Evolutionary conservation across 2,888 invertebrate species (phyloP).

Genomic region (Nomada flava): DNA sequence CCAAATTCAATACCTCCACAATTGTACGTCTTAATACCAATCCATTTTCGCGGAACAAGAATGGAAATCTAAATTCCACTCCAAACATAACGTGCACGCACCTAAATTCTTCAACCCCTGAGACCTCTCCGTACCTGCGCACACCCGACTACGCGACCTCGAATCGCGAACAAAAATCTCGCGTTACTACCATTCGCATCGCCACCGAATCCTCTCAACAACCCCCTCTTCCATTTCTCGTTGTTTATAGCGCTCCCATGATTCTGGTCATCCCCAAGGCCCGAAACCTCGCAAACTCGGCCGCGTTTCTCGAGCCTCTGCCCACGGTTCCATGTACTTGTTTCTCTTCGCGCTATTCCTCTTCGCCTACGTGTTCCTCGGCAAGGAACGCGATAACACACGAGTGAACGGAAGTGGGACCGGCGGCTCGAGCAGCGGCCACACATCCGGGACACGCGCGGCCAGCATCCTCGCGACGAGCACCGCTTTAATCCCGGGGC

Average conservation of each 20-base stretch:
- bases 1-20: too few relatives aligned
- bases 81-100: too few relatives aligned
- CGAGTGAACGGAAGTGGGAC: constrained; percentile 26
- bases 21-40: too few relatives aligned
- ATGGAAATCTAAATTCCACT: too few relatives aligned
- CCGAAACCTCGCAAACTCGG: constrained; percentile 35
- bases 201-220: background rate
- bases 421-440: constrained; percentile 25
- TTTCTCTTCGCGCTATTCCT: constrained; percentile 58
- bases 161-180: background rate
- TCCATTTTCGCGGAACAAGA: too few relatives aligned
- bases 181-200: background rate
- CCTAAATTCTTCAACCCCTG: too few relatives aligned
- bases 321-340: constrained; percentile 51
- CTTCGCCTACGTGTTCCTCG: constrained; percentile 50
- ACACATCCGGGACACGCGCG: constrained; percentile 3
- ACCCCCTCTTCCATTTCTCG: constrained; percentile 9
- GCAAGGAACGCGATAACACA: constrained; percentile 29
- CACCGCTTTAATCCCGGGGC: constrained; percentile 40
- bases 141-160: background rate
- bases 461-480: constrained; percentile 16
- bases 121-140: too few relatives aligned
- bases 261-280: constrained; percentile 43
- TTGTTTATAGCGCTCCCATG: constrained; percentile 36
- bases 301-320: constrained; percentile 29